Conservation (phyloP, 2,113 vertebrate genomes). For the Scolopax mira region DNA sequence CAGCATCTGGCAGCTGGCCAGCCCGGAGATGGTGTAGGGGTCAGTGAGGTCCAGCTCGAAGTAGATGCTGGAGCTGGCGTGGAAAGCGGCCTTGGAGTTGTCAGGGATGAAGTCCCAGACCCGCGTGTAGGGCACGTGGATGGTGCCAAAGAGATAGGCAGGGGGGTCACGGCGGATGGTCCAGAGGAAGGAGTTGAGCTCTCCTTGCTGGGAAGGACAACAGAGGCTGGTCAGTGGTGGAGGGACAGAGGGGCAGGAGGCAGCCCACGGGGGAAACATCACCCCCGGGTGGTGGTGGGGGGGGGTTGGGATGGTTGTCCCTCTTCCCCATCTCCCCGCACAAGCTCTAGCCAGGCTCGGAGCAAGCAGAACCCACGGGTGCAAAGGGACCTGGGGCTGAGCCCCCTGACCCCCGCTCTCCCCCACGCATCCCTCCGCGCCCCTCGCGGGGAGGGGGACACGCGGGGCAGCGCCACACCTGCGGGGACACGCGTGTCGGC, state of each 20-base stretch:
- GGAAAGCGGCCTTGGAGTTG: slow-evolving; percentile 92
- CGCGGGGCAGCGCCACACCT: background rate
- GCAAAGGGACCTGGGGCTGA: background rate
- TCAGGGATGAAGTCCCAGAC: slow-evolving; percentile 97
- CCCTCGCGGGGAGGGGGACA: background rate
- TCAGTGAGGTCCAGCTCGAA: slow-evolving; percentile 96
- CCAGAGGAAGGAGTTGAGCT: slow-evolving; percentile 98
- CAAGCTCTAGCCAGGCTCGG: background rate
- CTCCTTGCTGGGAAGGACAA: slow-evolving; percentile 81
- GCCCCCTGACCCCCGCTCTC: background rate
- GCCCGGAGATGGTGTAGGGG: slow-evolving; percentile 92
- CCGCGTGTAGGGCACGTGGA: slow-evolving; percentile 95
- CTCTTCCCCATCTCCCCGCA: background rate
- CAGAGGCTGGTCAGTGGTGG: background rate
- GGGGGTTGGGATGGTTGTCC: too few relatives aligned
- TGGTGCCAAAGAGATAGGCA: slow-evolving; percentile 95
- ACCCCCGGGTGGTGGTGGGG: background rate
- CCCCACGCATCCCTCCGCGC: background rate
- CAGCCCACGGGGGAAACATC: too few relatives aligned
- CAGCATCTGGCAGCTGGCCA: slow-evolving; percentile 95
- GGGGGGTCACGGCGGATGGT: slow-evolving; percentile 84
- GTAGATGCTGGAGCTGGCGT: slow-evolving; percentile 86
- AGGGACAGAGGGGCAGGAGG: background rate
- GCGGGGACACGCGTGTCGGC: background rate
- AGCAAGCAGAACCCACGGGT: background rate